phyloP scores from a whole-genome alignment of 2,113 vertebrate species.

The Elephantulus edwardii region DNA sequence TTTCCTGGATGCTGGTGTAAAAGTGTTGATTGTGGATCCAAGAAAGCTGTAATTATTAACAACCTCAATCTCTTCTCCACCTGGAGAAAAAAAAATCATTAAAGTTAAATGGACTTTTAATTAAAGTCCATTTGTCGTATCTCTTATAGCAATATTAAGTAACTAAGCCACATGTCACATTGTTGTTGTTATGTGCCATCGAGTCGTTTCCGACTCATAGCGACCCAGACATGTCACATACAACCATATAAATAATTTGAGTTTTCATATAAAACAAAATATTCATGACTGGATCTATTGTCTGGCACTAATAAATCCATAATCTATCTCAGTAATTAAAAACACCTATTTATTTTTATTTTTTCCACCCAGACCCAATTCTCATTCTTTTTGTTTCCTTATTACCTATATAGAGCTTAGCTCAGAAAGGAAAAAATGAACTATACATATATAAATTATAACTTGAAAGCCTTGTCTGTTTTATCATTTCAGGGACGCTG shows the following conservation, averaged over 20 bases:
- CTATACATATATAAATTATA: conserved; percentile 36
- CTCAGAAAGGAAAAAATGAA: conserved; percentile 47
- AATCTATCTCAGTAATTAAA: conserved; percentile 34
- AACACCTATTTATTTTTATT: conserved; percentile 23
- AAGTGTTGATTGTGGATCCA: too few species aligned
- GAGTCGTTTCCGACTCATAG: too few species aligned
- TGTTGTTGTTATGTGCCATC: too few species aligned
- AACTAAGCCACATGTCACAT: too few species aligned
- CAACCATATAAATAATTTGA: conserved; percentile 25
- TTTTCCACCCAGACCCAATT: conserved; percentile 9
- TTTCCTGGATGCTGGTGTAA: too few species aligned
- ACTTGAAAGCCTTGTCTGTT: not conserved
- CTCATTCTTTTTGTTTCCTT: conserved; percentile 37
- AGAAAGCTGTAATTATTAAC: too few species aligned
- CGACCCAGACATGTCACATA: too few species aligned
- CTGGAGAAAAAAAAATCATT: too few species aligned
- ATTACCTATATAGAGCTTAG: not conserved
- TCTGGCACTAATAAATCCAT: conserved; percentile 9
- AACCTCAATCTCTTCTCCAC: too few species aligned
- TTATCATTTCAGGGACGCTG: not conserved
- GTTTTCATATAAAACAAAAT: conserved; percentile 55
- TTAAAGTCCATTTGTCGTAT: too few species aligned
- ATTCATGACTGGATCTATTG: conserved; percentile 4
- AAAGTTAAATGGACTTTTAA: too few species aligned
- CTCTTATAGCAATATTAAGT: too few species aligned